phyloP scores from a whole-genome alignment of 2,888 invertebrate species.

The Tipula unca region DNA sequence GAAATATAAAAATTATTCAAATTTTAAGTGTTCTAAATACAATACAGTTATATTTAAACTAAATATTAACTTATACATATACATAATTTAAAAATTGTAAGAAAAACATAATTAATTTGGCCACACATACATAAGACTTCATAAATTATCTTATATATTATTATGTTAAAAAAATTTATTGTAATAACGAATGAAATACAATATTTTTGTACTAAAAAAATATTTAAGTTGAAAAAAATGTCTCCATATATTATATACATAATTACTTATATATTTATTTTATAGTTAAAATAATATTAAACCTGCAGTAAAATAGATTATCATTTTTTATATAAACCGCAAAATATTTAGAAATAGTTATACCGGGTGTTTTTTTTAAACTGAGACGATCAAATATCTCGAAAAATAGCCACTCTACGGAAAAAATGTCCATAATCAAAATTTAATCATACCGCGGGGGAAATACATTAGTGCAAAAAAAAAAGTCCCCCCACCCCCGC shows the following conservation, averaged over 20 bases:
- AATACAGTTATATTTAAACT: neutral
- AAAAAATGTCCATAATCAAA: too few species aligned
- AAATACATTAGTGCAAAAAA: too few species aligned
- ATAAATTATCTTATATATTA: neutral
- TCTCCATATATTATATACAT: neutral
- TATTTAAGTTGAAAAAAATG: neutral
- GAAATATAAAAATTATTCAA: neutral
- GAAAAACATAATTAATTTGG: neutral
- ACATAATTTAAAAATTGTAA: neutral
- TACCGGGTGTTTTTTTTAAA: too few species aligned
- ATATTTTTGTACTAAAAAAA: slow-evolving; percentile 8
- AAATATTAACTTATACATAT: neutral
- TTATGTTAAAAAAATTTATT: neutral
- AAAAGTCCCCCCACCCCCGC: too few species aligned
- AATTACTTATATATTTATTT: neutral
- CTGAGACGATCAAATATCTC: too few species aligned
- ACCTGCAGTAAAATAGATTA: neutral
- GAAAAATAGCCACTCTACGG: too few species aligned
- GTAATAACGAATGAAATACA: neutral
- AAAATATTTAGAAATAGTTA: neutral
- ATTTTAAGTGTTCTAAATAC: neutral
- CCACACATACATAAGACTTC: neutral
- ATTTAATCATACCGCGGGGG: too few species aligned
- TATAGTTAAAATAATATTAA: neutral
- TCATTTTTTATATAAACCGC: neutral